Percentiles rank a stretch among this genome's conserved stretches.
Conservation (phyloP, 2,888 invertebrate genomes). For the Dromius quadrimaculatus region DNA sequence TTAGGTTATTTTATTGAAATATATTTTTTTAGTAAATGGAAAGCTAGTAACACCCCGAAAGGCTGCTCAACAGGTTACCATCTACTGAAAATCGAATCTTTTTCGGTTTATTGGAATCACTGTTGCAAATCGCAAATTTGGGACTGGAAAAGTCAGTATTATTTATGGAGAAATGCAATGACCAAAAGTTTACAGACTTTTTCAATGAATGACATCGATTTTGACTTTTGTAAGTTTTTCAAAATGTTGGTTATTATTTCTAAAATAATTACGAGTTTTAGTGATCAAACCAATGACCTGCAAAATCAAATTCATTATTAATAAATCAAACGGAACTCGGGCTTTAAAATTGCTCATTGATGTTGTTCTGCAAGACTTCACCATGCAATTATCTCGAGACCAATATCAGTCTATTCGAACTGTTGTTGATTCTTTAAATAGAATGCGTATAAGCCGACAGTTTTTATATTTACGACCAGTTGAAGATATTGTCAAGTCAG, state of each 20-base stretch:
- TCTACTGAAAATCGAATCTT: slow-evolving; percentile 80
- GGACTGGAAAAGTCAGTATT: slow-evolving; percentile 73
- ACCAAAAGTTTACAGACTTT: slow-evolving; percentile 81
- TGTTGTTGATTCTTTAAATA: slow-evolving; percentile 71
- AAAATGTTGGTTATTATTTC: slow-evolving; percentile 28
- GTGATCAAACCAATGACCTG: slow-evolving; percentile 83
- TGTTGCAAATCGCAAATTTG: slow-evolving; percentile 67
- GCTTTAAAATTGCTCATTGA: slow-evolving; percentile 73
- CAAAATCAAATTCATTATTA: slow-evolving; percentile 82
- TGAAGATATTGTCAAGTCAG: slow-evolving; percentile 53
- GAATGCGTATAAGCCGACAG: slow-evolving; percentile 77
- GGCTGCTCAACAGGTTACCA: slow-evolving; percentile 74
- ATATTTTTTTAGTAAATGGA: slow-evolving; percentile 77
- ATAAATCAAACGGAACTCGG: slow-evolving; percentile 66
- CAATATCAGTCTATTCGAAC: slow-evolving; percentile 77
- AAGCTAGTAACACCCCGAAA: slow-evolving; percentile 70
- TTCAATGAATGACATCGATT: slow-evolving; percentile 81
- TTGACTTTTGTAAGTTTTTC: slow-evolving; percentile 79
- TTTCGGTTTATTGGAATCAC: slow-evolving; percentile 84
- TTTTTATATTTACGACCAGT: slow-evolving; percentile 62
- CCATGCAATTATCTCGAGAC: slow-evolving; percentile 77
- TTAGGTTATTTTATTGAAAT: background rate
- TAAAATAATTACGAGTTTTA: too few species aligned
- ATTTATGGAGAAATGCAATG: slow-evolving; percentile 83
- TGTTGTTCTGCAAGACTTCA: slow-evolving; percentile 80